Percentiles rank a stretch among this genome's conserved stretches.
phyloP scores from a whole-genome alignment of 2,888 invertebrate genomes.

The Acrocyrtus sp. region DNA sequence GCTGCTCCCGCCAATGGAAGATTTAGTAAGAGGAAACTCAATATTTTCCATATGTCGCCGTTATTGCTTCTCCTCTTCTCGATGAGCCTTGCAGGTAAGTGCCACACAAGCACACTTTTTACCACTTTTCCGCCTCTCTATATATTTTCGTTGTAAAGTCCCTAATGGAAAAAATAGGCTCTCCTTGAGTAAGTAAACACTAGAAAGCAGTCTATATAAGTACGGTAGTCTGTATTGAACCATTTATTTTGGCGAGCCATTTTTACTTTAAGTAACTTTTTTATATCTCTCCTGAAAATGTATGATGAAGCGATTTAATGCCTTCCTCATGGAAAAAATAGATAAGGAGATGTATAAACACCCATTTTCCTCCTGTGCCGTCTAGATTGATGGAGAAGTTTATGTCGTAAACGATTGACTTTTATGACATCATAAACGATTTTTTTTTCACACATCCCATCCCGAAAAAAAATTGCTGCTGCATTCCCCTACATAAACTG shows the following conservation, averaged over 20 bases:
- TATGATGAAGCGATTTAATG: background rate
- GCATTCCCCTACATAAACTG: too few relatives aligned
- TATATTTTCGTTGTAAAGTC: too few relatives aligned
- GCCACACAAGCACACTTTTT: constrained; percentile 6
- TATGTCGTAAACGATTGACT: constrained; percentile 42
- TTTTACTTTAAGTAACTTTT: background rate
- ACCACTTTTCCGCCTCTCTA: constrained; percentile 16
- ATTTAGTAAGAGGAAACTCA: constrained; percentile 35
- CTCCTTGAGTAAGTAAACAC: too few relatives aligned
- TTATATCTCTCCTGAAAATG: background rate
- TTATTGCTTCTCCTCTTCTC: constrained; percentile 31
- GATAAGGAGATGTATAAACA: constrained; percentile 8
- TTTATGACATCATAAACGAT: constrained; percentile 42
- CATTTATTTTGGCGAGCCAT: too few relatives aligned
- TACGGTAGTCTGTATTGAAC: too few relatives aligned
- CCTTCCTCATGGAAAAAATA: constrained; percentile 28
- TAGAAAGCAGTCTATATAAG: too few relatives aligned
- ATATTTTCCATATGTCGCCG: constrained; percentile 38
- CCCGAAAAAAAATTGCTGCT: too few relatives aligned
- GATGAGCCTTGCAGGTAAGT: constrained; percentile 37
- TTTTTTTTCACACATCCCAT: background rate
- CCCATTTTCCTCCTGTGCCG: too few relatives aligned
- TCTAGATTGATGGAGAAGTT: constrained; percentile 2
- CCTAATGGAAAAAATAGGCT: too few relatives aligned
- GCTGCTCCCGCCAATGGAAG: constrained; percentile 13